Conservation (phyloP, 2,888 invertebrate species). For the Sesia apiformis region DNA sequence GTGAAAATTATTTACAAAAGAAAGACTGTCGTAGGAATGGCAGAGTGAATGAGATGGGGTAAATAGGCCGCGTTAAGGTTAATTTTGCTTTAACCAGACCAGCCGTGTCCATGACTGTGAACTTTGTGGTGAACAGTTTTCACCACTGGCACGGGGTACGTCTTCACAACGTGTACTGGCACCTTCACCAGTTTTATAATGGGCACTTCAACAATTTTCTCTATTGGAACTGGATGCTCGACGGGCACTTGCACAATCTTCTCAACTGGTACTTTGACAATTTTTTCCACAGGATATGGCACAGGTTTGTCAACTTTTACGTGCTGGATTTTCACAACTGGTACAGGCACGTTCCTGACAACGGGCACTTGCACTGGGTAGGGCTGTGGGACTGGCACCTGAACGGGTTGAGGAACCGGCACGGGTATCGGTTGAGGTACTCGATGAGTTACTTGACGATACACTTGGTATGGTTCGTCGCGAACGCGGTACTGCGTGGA, state of each 20-base stretch:
- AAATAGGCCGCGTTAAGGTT: not conserved
- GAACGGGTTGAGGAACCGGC: conserved; percentile 67
- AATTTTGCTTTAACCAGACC: not conserved
- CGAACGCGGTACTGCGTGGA: conserved; percentile 52
- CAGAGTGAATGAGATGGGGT: not conserved
- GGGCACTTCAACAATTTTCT: conserved; percentile 67
- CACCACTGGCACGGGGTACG: conserved; percentile 53
- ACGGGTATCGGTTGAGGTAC: conserved; percentile 73
- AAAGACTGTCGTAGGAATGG: not conserved
- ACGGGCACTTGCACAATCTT: conserved; percentile 71
- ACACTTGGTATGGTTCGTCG: conserved; percentile 56
- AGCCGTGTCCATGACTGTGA: conserved; percentile 25
- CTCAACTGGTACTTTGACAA: conserved; percentile 73
- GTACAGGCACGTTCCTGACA: conserved; percentile 67
- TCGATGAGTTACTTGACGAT: conserved; percentile 64
- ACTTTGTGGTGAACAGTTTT: conserved; percentile 65
- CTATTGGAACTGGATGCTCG: conserved; percentile 71
- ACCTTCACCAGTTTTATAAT: conserved; percentile 66
- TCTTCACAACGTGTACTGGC: conserved; percentile 56
- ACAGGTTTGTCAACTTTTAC: conserved; percentile 74
- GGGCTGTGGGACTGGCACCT: conserved; percentile 73
- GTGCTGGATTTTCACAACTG: conserved; percentile 71
- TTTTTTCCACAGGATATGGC: conserved; percentile 75
- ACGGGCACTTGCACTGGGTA: conserved; percentile 74
- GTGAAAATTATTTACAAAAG: conserved; percentile 54